Evolutionary conservation across 2,113 vertebrate genomes (phyloP), one percentile per base, ranked within the genome.

Genomic region (Steatornis caripensis): DNA sequence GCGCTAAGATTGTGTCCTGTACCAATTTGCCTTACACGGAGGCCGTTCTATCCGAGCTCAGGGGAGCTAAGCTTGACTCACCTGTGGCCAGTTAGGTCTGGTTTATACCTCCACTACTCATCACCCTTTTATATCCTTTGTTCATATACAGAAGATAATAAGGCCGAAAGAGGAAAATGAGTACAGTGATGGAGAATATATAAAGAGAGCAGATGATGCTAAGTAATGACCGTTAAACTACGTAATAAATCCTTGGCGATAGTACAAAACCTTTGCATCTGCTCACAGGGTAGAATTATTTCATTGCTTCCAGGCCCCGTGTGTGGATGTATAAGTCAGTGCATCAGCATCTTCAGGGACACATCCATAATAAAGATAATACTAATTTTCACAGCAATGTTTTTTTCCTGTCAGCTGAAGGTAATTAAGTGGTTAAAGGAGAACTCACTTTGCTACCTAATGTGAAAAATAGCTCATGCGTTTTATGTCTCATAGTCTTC

Each of bases 341-440:
- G 57, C 82, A 87, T 95, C 81, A 90, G 87, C 89, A 91, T 68
- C 94, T 93, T 90, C 92, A 92, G 89, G 94, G 93, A 84, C 91
- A 93, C 72, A 96, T 95, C 87, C 79, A 93, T 96, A 93, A 90
- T 89, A 93, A 90, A 96, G 96, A 87, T 79, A 94, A 96, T 90
- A 57, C 87, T 91, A 70, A 89, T 95, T 96, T 95, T 90, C 91
- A 53, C 26, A 34, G 80, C 95, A 80, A 65, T 96, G 79, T 93
- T 84, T 97, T 95, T 95, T 94, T 90, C 69, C 95, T 97, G 95
- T 95, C 92, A 96, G 84, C 39, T 58, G 58, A 78, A 90, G 87
- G 85, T 96, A 94, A 96, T 97, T 94, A 97, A 96, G 89, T 96
- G 95, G 92, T 95, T 96, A 95, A 97, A 92, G 85, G 80, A 95